Base-by-base conservation (phyloP, 2,113 vertebrate genomes). In the Pygoscelis adeliae region DNA sequence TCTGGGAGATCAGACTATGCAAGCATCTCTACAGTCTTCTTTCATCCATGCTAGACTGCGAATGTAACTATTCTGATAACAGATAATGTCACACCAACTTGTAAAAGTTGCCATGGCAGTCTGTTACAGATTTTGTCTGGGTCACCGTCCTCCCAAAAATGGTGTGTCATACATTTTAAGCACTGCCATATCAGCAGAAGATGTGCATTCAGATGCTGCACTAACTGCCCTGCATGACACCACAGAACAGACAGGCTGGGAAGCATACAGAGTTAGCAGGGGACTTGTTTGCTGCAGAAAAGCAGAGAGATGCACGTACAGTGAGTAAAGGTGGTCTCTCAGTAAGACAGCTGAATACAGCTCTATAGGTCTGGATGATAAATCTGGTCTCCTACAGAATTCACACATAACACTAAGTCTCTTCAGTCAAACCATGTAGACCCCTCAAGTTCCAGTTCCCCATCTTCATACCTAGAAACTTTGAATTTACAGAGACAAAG, bases 41-140 rank as follows among this genome's bases (percentile, higher is more conserved):
- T 88, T 29, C 15, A 46, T 3, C 55, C 44, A 42, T 1, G 1
- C 15, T 47, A 79, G 40, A 22, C 15, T 23, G 30, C 0, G 0
- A 89, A 56, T 8, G 44, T 10, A 86, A 74, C 50, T 18, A 18
- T 65, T 47, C 46, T 46, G 29, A 2, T 32, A 87, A 56, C 26
- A 86, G 22, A 22, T 36, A 49, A 63, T 9, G 55, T 69, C 34
- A 52, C 12, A 65, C 9, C 22, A 85, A 79, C 61, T 71, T 8
- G 9, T 11, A 66, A 66, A 85, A 44, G 46, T 18, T 66, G 32
- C 49, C 50, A 29, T 7, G 11, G 10, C 56, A 74, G 55, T 58
- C 62, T n/a, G 38, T 47, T 62, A n/a, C 47, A 62, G 30, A 47
- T 62, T 59, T 32, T 70, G 34, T 52, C 50, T 49, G 56, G 27